Base-by-base conservation (phyloP, 2,888 invertebrate genomes). In the Oligia fasciuncula region DNA sequence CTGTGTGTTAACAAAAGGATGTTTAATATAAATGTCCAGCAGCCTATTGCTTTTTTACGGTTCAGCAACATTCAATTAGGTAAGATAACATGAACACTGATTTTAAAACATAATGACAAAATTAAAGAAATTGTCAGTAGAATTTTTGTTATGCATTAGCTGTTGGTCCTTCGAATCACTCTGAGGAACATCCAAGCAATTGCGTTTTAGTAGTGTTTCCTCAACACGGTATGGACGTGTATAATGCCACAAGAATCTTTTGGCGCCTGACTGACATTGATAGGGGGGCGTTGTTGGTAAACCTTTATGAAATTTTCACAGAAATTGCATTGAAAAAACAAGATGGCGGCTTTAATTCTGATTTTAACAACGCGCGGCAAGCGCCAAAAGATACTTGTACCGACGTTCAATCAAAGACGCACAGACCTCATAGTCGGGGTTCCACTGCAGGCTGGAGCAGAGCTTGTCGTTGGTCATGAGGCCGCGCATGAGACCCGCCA, bases 391-490 rank as follows among this genome's bases (percentile, higher is more conserved):
- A 9, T 60, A 54, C 8, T 9, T n/a, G 57, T 60, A 57, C n/a
- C 4, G n/a, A n/a, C 11, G 57, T n/a, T 4, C 11, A n/a, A 60
- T 60, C 11, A 60, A 60, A 60, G 57, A n/a, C 2, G 14, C n/a
- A 73, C 76, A 63, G 91, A 98, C 98, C 92, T 97, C 97, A 90
- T 98, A 97, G 63, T 98, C 97, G 13, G 97, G 97, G 90, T 97
- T 98, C 98, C 98, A 99, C 86, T 98, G 97, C 0, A 99, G 96
- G 81, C 97, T 97, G 43, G 97, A 97, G 0, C 97, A 97, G 77
- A 98, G 93, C 0, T 98, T 98, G 83, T 98, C 97, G 90, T 97
- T 98, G 43, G 95, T 95, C 9, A 98, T 90, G 87, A 98, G 97
- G 19, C 97, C 97, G 71, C 97, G 96, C 0, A 98, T 92, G 82